A percentile compares a stretch with the other conserved stretches of the same genome.
Evolutionary conservation across 2,888 invertebrate genomes (phyloP).

Genomic region (Globia sparganii): DNA sequence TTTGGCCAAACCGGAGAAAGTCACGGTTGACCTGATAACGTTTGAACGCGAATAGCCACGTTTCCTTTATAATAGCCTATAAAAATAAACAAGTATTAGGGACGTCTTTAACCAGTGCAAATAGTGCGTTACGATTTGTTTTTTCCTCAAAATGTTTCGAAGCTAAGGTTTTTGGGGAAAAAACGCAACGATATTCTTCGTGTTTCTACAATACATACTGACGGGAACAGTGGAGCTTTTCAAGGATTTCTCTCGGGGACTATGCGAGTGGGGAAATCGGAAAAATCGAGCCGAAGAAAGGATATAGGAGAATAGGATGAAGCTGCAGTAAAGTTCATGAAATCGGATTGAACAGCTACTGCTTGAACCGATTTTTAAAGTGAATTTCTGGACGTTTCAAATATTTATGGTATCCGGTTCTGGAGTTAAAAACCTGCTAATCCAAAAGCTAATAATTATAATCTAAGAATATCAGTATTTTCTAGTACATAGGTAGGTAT

Average conservation of each 20-base stretch:
- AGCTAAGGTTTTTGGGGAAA: slow-evolving; percentile 24
- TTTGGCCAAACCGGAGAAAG: slow-evolving; percentile 46
- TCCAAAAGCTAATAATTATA: neutral
- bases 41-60: slow-evolving; percentile 40
- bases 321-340: slow-evolving; percentile 32
- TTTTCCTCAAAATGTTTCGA: slow-evolving; percentile 52
- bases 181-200: slow-evolving; percentile 17
- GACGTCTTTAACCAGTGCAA: slow-evolving; percentile 43
- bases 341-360: slow-evolving; percentile 20
- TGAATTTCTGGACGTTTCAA: neutral
- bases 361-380: neutral
- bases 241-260: slow-evolving; percentile 54
- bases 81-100: slow-evolving; percentile 60
- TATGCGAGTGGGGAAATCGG: slow-evolving; percentile 26
- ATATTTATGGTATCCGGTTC: neutral
- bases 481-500: neutral
- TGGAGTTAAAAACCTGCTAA: neutral
- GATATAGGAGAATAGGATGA: slow-evolving; percentile 25
- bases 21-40: slow-evolving; percentile 61
- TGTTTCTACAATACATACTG: slow-evolving; percentile 34
- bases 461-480: neutral
- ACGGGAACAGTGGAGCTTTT: slow-evolving; percentile 29
- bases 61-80: slow-evolving; percentile 60
- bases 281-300: slow-evolving; percentile 38
- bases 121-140: slow-evolving; percentile 59